Percentiles rank a stretch among this genome's conserved stretches.
These are phyloP conservation scores for Rhinolophus sinicus DNA, from an alignment of 2,113 vertebrate species.

Conservation along the genomic window DNA sequence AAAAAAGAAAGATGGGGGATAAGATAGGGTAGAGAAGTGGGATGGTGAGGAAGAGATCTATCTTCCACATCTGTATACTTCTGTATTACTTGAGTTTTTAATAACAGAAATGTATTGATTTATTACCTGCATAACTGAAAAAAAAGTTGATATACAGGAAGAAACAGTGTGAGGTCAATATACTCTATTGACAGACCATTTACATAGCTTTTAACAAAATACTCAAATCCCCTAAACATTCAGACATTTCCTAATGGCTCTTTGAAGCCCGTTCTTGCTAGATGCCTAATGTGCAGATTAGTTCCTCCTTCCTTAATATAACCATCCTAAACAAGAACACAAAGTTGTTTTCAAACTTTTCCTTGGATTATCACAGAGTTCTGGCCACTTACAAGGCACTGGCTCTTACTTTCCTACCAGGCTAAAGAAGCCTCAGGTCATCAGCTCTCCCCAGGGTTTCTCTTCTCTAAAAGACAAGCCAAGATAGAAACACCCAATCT, in stretches of 20 bases:
- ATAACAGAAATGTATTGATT: neutral
- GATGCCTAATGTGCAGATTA: neutral
- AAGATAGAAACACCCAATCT: neutral
- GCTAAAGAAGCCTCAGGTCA: neutral
- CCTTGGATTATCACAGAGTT: neutral
- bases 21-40: neutral
- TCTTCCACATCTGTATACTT: neutral
- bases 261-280: neutral
- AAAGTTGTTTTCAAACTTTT: neutral
- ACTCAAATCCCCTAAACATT: neutral
- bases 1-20: neutral
- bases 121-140: neutral
- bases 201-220: neutral
- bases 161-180: neutral
- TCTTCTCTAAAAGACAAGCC: neutral
- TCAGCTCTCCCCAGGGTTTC: neutral
- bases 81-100: neutral
- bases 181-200: neutral
- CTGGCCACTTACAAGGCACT: neutral
- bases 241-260: neutral
- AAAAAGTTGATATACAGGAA: neutral
- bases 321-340: neutral
- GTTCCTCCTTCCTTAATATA: neutral
- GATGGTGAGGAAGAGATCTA: neutral
- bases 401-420: neutral